A percentile compares a stretch with the other conserved stretches of the same genome.
Conservation (phyloP, 1,140 invertebrate genomes). For the Pentalonia nigronervosa region DNA sequence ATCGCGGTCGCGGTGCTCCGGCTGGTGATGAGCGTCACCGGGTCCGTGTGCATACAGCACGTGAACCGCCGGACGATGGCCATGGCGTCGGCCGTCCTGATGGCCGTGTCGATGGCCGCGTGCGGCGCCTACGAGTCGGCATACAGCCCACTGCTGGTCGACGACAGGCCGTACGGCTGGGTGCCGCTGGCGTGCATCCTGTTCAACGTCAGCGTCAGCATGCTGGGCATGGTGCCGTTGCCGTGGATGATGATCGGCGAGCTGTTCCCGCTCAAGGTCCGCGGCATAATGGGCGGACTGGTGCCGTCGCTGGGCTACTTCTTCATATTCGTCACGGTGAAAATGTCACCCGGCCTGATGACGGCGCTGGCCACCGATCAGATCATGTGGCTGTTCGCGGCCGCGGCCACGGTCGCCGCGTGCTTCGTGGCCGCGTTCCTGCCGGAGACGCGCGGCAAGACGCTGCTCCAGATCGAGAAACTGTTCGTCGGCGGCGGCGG, state of each 20-base stretch:
- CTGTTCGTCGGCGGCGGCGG: not conserved
- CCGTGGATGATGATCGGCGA: constrained; percentile 81
- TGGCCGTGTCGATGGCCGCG: constrained; percentile 69
- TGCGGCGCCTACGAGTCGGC: constrained; percentile 65
- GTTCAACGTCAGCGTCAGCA: constrained; percentile 74
- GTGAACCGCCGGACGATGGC: constrained; percentile 74
- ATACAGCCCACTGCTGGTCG: constrained; percentile 64
- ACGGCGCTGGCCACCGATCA: constrained; percentile 71
- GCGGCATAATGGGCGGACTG: constrained; percentile 74
- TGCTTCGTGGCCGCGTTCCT: constrained; percentile 68
- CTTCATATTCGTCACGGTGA: constrained; percentile 75
- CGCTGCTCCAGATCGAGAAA: constrained; percentile 78
- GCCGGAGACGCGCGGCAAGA: constrained; percentile 83
- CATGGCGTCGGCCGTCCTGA: constrained; percentile 71
- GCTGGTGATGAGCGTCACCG: constrained; percentile 73
- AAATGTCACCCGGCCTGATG: constrained; percentile 73
- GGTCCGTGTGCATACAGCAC: constrained; percentile 74
- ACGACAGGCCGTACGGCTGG: constrained; percentile 66
- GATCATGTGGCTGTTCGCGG: constrained; percentile 79
- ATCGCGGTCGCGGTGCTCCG: constrained; percentile 78
- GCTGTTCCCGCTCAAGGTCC: constrained; percentile 73
- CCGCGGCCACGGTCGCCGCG: constrained; percentile 73
- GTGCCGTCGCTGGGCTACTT: constrained; percentile 76
- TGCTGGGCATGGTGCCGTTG: constrained; percentile 76
- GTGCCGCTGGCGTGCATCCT: constrained; percentile 72